Base-by-base conservation (phyloP, 2,888 invertebrate species). In the Ochropleura plecta region DNA sequence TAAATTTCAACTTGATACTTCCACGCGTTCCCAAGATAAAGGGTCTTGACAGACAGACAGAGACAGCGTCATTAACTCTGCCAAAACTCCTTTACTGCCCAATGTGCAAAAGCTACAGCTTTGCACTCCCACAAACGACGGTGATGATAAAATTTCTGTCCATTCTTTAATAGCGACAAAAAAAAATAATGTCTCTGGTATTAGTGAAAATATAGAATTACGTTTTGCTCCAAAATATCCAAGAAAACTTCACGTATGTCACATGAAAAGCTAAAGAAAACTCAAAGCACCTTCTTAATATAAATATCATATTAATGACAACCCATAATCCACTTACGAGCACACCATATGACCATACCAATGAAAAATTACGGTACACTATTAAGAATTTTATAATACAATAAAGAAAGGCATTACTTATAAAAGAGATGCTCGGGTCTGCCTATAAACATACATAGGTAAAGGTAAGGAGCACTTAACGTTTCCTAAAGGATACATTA, bases 401-500 rank as follows among this genome's bases (percentile, higher is more conserved):
- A 88, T 88, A 87, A 86, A 86, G 76, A 51, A 40, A 62, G 53
- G 53, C 77, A 84, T 87, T 81, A 88, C 80, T 82, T 86, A 83
- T 84, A 83, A 85, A 82, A 83, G 81, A 85, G 82, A 49, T 79
- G 78, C 76, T 81, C 76, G 85, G 82, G 78, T 68, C 71, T 76
- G 81, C 78, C 86, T 85, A 88, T 87, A 87, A 86, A 82, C 86
- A 86, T 90, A 90, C 91, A 90, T 91, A 92, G 89, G 89, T 92
- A 92, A 86, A 87, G 89, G 88, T 86, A 89, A 88, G 86, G 76
- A 91, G 92, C 95, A 94, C 95, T 95, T 95, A 95, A 94, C 93
- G 86, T 94, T 89, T 92, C 93, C 93, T 94, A 91, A 93, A 92
- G 91, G 92, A 94, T 96, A 96, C 94, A 95, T 95, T 96, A 96